Evolutionary conservation across 1,140 invertebrate species (phyloP), one percentile per base, ranked within the genome.

Genomic region (Tetramorium alpestre): DNA sequence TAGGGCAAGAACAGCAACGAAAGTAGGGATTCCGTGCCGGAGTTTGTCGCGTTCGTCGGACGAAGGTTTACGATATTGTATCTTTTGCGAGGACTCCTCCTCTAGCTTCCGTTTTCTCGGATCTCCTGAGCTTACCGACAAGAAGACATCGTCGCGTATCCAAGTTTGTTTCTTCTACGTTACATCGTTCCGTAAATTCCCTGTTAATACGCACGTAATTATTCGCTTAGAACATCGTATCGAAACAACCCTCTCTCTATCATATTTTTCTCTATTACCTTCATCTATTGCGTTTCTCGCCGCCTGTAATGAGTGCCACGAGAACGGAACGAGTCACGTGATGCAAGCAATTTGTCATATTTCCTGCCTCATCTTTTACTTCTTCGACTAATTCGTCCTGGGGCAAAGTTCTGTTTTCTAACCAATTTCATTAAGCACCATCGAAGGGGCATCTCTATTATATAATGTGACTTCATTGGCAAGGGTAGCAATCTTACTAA

Each of bases 381-480:
- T 85, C 58, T 62, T 72, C 82, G 76, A 84, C 73, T 86, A 91
- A 90, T 91, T 87, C 77, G 89, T 82, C 86, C 85, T 60, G 54
- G 60, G 33, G 51, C 25, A 49, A 65, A 75, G 77, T 85, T 67
- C 88, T 90, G 91, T 91, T 92, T 92, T 87, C 91, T 87, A 73
- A 92, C 91, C 92, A 92, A 93, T 93, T 93, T 93, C 91, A 93
- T 93, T 93, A 93, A 90, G 85, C 82, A 58, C 90, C 81, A 92
- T 92, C 88, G 89, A 92, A 85, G 87, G 85, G 89, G 72, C 70
- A 77, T 44, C 69, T 85, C 88, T 92, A 92, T 93, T 92, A 93
- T 92, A 93, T 92, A 91, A 92, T 89, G 86, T 78, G 81, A 72
- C 60, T 87, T 90, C 91, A 89, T 92, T 85, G 89, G 89, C 78